A percentile compares a stretch with the other conserved stretches of the same genome.
Evolutionary conservation across 2,888 invertebrate species (phyloP).

Genomic region (Baccha elongata): DNA sequence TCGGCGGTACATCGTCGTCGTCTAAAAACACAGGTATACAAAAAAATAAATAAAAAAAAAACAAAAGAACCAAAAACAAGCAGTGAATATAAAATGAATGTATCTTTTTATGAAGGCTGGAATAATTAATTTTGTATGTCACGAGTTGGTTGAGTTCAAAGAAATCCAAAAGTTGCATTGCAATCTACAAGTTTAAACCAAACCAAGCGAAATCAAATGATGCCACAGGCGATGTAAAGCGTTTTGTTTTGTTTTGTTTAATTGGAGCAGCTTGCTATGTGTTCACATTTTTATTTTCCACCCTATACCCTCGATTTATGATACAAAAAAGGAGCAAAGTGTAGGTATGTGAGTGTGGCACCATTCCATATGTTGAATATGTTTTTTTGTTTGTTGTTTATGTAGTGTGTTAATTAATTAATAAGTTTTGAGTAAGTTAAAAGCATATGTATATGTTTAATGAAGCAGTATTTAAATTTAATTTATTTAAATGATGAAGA

Average conservation of each 20-base stretch:
- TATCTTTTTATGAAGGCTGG: constrained; percentile 25
- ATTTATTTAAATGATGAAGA: no score
- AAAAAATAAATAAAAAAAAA: constrained; percentile 68
- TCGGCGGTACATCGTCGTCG: constrained; percentile 79
- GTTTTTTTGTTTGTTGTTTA: constrained; percentile 22
- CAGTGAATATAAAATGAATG: constrained; percentile 60
- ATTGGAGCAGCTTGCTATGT: constrained; percentile 26
- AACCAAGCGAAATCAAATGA: constrained; percentile 66
- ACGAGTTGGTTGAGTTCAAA: constrained; percentile 38
- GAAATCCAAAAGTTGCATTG: constrained; percentile 26
- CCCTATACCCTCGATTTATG: constrained; percentile 5
- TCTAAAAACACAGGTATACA: constrained; percentile 74
- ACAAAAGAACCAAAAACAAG: constrained; percentile 62
- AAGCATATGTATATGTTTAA: constrained; percentile 29
- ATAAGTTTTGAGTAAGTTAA: constrained; percentile 19
- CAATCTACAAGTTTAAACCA: constrained; percentile 56
- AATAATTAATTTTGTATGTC: constrained; percentile 50
- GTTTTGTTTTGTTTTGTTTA: constrained; percentile 26
- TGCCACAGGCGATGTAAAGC: constrained; percentile 59
- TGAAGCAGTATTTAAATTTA: constrained; percentile 29
- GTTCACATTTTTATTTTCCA: background rate
- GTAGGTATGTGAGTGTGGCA: constrained; percentile 1
- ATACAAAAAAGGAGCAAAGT: constrained; percentile 6
- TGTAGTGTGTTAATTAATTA: constrained; percentile 53
- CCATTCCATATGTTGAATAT: constrained; percentile 19